phyloP scores from a whole-genome alignment of 2,113 vertebrate species.

The Dermatemys mawii region DNA sequence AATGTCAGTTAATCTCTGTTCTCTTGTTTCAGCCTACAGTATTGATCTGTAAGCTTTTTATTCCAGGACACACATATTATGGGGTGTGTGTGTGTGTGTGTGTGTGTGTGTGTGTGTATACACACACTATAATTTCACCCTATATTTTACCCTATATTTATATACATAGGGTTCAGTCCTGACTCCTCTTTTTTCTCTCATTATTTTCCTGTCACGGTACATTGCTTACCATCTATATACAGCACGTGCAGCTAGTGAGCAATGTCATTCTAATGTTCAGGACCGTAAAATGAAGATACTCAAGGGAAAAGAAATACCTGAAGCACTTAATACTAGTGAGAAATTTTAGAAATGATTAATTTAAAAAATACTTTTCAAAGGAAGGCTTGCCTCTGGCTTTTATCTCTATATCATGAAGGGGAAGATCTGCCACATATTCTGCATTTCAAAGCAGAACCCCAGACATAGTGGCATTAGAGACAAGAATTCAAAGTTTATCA shows the following conservation, averaged over 20 bases:
- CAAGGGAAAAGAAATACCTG: not conserved
- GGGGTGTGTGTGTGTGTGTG: not conserved
- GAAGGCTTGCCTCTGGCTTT: not conserved
- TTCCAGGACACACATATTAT: not conserved
- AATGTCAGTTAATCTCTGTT: not conserved
- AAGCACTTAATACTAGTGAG: not conserved
- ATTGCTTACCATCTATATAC: too few relatives aligned
- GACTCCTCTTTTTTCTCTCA: not conserved
- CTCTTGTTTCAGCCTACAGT: not conserved
- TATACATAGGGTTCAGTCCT: not conserved
- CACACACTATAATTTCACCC: too few relatives aligned
- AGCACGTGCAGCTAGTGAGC: not conserved
- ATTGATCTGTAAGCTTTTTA: not conserved
- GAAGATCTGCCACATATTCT: not conserved
- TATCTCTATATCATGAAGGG: not conserved
- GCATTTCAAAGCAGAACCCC: not conserved
- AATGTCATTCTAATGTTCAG: not conserved
- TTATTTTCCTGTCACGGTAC: too few relatives aligned
- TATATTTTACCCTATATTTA: too few relatives aligned
- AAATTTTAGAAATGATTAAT: not conserved
- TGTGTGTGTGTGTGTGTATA: too few relatives aligned
- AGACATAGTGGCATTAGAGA: not conserved
- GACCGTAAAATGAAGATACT: not conserved
- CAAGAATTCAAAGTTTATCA: slow-evolving; percentile 10
- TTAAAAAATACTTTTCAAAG: not conserved